These are phyloP conservation scores for Drosophila fuyamai DNA, from an alignment of 1,140 invertebrate genomes.

Conservation along the genomic window DNA sequence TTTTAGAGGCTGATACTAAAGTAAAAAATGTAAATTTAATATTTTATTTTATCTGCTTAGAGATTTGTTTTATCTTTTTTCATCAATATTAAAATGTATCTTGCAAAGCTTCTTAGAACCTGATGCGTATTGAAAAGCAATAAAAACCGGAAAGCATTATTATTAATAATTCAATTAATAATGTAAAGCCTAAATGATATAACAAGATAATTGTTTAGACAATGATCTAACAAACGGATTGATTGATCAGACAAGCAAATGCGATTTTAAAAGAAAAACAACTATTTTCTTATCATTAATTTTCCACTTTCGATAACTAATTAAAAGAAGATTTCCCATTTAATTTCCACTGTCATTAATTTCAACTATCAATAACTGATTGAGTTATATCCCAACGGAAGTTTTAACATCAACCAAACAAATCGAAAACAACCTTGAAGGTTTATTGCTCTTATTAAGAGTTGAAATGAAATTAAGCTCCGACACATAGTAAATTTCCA, in stretches of 20 bases:
- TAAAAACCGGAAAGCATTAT: conserved; percentile 18
- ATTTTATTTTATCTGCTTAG: too few species aligned
- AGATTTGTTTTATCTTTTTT: background rate
- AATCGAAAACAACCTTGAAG: conserved; percentile 26
- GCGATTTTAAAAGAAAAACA: conserved; percentile 20
- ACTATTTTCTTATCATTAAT: background rate
- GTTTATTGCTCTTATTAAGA: conserved; percentile 31
- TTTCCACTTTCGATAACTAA: background rate
- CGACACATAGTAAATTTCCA: conserved; percentile 1
- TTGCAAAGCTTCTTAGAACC: background rate
- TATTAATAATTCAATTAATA: conserved; percentile 36
- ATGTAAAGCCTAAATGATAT: conserved; percentile 7
- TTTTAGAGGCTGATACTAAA: background rate
- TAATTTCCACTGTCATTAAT: too few species aligned
- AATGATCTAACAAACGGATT: conserved; percentile 20
- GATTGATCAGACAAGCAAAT: background rate
- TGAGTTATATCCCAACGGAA: conserved; percentile 5
- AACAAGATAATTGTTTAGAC: conserved; percentile 9
- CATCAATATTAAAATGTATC: background rate
- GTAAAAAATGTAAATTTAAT: too few species aligned
- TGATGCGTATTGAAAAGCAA: conserved; percentile 1
- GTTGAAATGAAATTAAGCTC: conserved; percentile 7
- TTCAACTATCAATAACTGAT: background rate
- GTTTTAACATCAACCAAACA: background rate
- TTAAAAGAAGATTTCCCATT: background rate